These are phyloP conservation scores for Dichetophora obliterata DNA, from an alignment of 2,888 invertebrate genomes.

Conservation along the genomic window DNA sequence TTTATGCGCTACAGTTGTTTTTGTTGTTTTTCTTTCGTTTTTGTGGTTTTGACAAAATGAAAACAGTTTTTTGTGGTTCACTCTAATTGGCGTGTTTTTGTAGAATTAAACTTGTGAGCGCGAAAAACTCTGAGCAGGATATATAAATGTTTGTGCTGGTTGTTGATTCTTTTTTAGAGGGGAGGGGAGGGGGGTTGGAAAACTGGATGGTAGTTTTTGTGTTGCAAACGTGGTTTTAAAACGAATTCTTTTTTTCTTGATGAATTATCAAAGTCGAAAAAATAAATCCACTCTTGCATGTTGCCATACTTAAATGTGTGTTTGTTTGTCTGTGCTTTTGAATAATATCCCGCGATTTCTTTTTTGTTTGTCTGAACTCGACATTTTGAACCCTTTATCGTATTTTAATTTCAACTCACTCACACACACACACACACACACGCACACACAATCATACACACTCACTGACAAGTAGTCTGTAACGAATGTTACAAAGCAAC, in stretches of 20 bases:
- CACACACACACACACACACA: too few relatives aligned
- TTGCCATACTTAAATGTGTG: neutral
- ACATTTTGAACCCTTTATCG: too few relatives aligned
- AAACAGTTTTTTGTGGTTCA: neutral
- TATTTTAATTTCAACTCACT: too few relatives aligned
- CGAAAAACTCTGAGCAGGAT: neutral
- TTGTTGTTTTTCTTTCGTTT: neutral
- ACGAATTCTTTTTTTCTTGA: neutral
- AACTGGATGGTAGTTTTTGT: too few relatives aligned
- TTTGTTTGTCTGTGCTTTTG: too few relatives aligned
- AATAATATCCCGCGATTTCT: too few relatives aligned
- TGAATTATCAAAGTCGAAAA: too few relatives aligned
- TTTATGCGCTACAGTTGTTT: too few relatives aligned
- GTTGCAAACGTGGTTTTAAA: neutral
- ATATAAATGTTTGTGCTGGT: neutral
- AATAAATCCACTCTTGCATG: too few relatives aligned
- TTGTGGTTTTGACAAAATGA: neutral
- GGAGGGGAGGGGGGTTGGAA: too few relatives aligned
- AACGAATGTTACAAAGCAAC: neutral
- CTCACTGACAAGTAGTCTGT: neutral
- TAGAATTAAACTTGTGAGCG: constrained; percentile 17
- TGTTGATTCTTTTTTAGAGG: neutral
- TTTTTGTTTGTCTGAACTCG: too few relatives aligned
- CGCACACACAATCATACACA: too few relatives aligned
- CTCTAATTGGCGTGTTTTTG: constrained; percentile 30